Evolutionary conservation across 1,140 invertebrate genomes (phyloP).

Genomic region (Luehdorfia chinensis): DNA sequence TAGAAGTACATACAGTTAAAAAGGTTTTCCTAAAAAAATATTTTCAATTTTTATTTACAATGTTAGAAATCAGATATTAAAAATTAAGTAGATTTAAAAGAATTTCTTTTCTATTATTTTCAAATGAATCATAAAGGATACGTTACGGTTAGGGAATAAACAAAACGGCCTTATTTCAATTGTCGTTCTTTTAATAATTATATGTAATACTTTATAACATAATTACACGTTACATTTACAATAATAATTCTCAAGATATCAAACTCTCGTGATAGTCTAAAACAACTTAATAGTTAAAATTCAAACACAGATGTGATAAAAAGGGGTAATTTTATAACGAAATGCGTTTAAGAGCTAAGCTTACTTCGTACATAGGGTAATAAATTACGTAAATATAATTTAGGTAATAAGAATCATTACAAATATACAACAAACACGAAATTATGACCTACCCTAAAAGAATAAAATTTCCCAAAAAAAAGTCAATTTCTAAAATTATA

Average conservation of each 20-base stretch:
- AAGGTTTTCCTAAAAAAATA: too few species aligned
- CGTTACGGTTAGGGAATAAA: neutral
- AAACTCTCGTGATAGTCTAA: slow-evolving; percentile 64
- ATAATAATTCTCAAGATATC: slow-evolving; percentile 74
- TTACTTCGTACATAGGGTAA: slow-evolving; percentile 59
- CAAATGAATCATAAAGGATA: too few species aligned
- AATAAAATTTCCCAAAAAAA: slow-evolving; percentile 11
- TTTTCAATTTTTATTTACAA: too few species aligned
- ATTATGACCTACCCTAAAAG: slow-evolving; percentile 6
- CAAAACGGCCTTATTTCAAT: slow-evolving; percentile 43
- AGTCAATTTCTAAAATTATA: slow-evolving; percentile 18
- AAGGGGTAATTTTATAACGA: slow-evolving; percentile 55
- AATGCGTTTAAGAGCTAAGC: slow-evolving; percentile 64
- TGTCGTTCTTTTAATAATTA: slow-evolving; percentile 75
- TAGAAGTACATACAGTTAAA: too few species aligned
- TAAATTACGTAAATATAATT: slow-evolving; percentile 76
- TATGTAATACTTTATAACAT: slow-evolving; percentile 75
- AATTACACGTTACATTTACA: slow-evolving; percentile 75
- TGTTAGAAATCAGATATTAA: too few species aligned
- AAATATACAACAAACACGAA: slow-evolving; percentile 55
- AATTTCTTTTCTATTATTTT: too few species aligned
- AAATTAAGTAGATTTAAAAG: too few species aligned
- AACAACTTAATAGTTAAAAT: slow-evolving; percentile 59
- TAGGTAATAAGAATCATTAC: slow-evolving; percentile 57
- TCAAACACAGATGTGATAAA: slow-evolving; percentile 59